Conservation (phyloP, 2,113 vertebrate species). For the Bufo gargarizans region DNA sequence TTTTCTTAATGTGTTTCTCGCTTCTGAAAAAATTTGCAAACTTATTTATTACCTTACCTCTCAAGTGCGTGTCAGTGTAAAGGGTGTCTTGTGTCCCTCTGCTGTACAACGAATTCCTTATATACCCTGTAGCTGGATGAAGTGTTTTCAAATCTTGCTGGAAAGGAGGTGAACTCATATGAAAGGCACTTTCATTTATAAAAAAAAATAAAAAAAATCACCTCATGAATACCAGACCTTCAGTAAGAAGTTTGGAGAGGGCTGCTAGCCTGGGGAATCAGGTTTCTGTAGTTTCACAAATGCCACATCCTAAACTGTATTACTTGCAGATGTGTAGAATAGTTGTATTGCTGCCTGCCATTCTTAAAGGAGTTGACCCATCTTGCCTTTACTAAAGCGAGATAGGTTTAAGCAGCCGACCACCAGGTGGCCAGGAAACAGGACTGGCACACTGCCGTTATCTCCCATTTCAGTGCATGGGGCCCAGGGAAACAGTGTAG, state of each 20-base stretch:
- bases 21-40: conserved; percentile 57
- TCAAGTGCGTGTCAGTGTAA: conserved; percentile 61
- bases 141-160: conserved; percentile 38
- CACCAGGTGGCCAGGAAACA: too few species aligned
- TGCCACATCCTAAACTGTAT: conserved; percentile 59
- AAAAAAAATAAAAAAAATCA: background rate
- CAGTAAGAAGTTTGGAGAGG: conserved; percentile 32
- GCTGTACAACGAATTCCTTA: conserved; percentile 64
- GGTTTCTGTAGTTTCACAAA: conserved; percentile 63
- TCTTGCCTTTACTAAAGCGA: too few species aligned
- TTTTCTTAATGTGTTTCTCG: conserved; percentile 55
- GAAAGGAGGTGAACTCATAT: conserved; percentile 51
- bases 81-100: conserved; percentile 58
- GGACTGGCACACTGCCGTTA: too few species aligned
- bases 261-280: conserved; percentile 56
- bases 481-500: too few species aligned
- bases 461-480: too few species aligned
- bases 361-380: background rate
- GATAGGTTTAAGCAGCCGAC: too few species aligned
- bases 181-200: conserved; percentile 65
- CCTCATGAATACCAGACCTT: conserved; percentile 57
- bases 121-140: conserved; percentile 59
- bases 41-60: conserved; percentile 67
- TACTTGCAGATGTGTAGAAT: conserved; percentile 67
- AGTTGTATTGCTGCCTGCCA: background rate